Conservation (phyloP, 2,113 vertebrate genomes). For the Nyctibius bracteatus region DNA sequence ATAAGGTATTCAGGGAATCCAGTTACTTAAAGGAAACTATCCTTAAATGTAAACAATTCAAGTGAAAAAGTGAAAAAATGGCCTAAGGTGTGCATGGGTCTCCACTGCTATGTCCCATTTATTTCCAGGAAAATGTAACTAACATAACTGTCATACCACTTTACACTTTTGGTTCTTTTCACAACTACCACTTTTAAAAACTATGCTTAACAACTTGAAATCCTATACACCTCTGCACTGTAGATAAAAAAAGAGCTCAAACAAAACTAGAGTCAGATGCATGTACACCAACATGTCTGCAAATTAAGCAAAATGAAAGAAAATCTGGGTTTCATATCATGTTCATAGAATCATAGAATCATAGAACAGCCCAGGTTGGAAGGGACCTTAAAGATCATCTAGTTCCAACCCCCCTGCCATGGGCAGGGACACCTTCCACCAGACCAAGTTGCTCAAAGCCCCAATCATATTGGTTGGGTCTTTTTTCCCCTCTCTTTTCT, state of each 20-base stretch:
- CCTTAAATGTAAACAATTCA: background rate
- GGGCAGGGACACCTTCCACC: no score
- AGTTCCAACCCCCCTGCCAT: no score
- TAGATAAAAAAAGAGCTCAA: background rate
- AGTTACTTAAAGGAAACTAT: background rate
- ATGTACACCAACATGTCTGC: fast-evolving
- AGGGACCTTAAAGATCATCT: no score
- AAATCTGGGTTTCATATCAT: background rate
- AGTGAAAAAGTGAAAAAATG: background rate
- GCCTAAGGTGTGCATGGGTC: fast-evolving
- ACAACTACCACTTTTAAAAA: background rate
- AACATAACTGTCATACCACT: background rate
- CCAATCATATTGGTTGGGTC: background rate
- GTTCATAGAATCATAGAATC: no score
- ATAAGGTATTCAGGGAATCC: background rate
- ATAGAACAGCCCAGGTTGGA: no score
- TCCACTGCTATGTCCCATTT: background rate
- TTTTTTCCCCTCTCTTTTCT: background rate
- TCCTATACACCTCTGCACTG: background rate
- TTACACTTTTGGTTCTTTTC: background rate
- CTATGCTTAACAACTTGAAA: background rate
- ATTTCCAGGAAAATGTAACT: background rate
- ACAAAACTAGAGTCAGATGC: background rate
- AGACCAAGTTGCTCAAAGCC: no score
- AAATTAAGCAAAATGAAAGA: background rate